Base-by-base conservation (phyloP, 1,140 invertebrate genomes). In the Microplitis mediator region DNA sequence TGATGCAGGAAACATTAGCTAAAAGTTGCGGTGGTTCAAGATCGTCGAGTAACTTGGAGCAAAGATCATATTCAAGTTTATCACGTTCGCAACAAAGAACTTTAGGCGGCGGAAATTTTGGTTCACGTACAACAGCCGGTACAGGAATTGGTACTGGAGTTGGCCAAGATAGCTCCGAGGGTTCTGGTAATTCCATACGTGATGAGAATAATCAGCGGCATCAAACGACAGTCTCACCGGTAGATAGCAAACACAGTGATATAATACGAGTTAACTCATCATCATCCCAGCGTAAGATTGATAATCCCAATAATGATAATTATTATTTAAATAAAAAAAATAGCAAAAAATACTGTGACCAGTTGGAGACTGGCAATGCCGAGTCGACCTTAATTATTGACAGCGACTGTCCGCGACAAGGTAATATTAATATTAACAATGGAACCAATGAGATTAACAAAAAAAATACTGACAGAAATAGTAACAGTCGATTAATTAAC, bases 11-110 rank as follows among this genome's bases (percentile, higher is more conserved):
- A 70, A 87, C 84, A 9, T 64, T 87, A 61, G 78, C 81, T 13
- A 80, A 74, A 35, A 83, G 75, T 65, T 87, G 83, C 52, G 78
- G 79, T 69, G 64, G 82, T n/a, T 65, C 75, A 5, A 74, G 79
- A 0, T 75, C 82, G 4, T 45, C 61, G n/a, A 9, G 34, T 23
- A 65, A 61, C 3, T 75, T 75, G 23, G 80, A 85, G 50, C 80
- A 84, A 61, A 80, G 83, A 9, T 86, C 85, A 0, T 86, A 86
- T 32, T 86, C 82, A 11, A 84, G 80, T 52, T 68, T 86, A 14
- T 85, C 85, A 2, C 79, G 84, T 2, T 86, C 85, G 0, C 85
- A 85, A 6, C 84, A 80, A 35, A 77, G 80, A 16, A 76, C 75
- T 4, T 64, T 73, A 1, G 78, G 39, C 39, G 39, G 39, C 8